Evolutionary conservation across 2,888 invertebrate genomes (phyloP).

Genomic region (Colletes collaris): DNA sequence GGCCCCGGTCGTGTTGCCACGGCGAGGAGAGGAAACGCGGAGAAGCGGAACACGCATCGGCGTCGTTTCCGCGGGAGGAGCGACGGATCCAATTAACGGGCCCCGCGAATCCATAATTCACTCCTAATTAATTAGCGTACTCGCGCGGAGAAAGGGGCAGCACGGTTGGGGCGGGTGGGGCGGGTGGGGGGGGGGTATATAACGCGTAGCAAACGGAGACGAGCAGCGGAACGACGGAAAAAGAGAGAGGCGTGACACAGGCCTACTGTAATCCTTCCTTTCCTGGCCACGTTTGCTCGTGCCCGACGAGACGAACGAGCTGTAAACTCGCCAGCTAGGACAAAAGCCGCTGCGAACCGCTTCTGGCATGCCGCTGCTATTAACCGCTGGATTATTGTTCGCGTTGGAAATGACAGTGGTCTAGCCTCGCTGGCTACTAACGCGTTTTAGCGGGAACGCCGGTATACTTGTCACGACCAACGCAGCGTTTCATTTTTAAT

Average conservation of each 20-base stretch:
- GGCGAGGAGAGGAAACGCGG: conserved; percentile 33
- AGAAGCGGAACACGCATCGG: conserved; percentile 50
- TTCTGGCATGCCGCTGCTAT: conserved; percentile 54
- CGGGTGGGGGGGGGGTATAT: not conserved
- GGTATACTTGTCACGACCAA: conserved; percentile 19
- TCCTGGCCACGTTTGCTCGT: conserved; percentile 62
- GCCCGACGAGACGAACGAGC: conserved; percentile 56
- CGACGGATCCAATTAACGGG: conserved; percentile 74
- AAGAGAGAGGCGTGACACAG: conserved; percentile 48
- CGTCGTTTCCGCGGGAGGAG: conserved; percentile 52
- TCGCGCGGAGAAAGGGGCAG: conserved; percentile 9
- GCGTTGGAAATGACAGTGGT: conserved; percentile 44
- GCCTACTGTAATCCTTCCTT: conserved; percentile 63
- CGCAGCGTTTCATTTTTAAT: no score
- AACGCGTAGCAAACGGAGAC: not conserved
- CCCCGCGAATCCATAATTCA: conserved; percentile 76
- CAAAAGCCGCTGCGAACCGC: conserved; percentile 62
- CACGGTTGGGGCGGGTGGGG: conserved; percentile 4
- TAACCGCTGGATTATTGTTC: conserved; percentile 54
- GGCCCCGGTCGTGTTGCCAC: conserved; percentile 36
- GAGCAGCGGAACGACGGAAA: not conserved
- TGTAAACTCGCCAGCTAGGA: conserved; percentile 64
- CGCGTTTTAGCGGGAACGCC: conserved; percentile 10
- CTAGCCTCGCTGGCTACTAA: conserved; percentile 5
- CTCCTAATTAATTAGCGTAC: conserved; percentile 76